Base-by-base conservation (phyloP, 2,113 vertebrate genomes). In the Phaethon lepturus region DNA sequence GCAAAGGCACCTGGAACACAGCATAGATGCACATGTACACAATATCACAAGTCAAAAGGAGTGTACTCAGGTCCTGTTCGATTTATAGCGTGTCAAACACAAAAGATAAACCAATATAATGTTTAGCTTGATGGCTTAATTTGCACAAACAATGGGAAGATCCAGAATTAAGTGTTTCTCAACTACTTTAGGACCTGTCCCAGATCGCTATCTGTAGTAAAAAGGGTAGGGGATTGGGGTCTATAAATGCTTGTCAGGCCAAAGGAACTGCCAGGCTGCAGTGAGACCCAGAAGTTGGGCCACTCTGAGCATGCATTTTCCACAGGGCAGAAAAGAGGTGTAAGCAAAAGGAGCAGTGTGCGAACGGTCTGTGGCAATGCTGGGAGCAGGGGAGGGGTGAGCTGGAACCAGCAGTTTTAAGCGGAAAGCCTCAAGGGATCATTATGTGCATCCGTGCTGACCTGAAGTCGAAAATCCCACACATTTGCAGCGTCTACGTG, bases 1-100 rank as follows among this genome's bases (percentile, higher is more conserved):
- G 92, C 96, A 97, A 84, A 90, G 88, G 66, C 33, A 91, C 81
- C 81, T 94, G 96, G 94, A 96, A 83, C 58, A 14, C 40, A 64
- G 45, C 42, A 9, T 14, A 64, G 60, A 82, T 52, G 73, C 74
- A 78, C 33, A 3, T 13, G n/a, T 73, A 93, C 17, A 12, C 66
- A 76, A 26, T 66, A 91, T 55, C 56, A 42, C 7, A 88, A 93
- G 69, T 94, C 86, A 85, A 52, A 58, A 76, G 45, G 31, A 91
- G 59, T 4, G 11, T 53, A 53, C 79, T 88, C n/a, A 76, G 45
- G 35, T 82, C 47, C 44, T 35, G 4, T 60, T 82, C 75, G 72
- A 89, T 90, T 90, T 90, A 91, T 8, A 83, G 67, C 1, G 0
- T 53, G 31, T 84, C 79, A 75, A 94, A 67, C 33, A 44, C 55